Conservation (phyloP, 37 sponge, comb jelly and placozoan genomes). For the Halichondria panicea region DNA sequence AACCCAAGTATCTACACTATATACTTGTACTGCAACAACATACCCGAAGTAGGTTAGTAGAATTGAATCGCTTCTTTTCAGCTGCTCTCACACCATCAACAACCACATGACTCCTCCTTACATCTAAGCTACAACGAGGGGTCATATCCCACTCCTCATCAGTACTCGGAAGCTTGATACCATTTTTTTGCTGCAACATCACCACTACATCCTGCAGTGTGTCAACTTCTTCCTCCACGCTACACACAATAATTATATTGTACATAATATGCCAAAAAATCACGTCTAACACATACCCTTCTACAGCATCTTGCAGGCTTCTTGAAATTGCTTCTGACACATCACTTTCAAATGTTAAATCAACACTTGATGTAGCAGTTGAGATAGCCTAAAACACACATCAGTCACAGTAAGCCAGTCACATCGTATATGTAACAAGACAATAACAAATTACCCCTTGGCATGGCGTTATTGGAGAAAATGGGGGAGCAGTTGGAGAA, state of each 20-base stretch:
- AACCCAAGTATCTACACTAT: neutral
- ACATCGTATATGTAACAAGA: too few species aligned
- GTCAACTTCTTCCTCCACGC: too few species aligned
- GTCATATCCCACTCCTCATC: neutral
- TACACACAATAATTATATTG: neutral
- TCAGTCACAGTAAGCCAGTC: neutral
- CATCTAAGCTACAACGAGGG: neutral
- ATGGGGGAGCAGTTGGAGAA: neutral
- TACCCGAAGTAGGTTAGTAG: neutral
- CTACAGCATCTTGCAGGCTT: neutral
- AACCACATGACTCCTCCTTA: neutral
- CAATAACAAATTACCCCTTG: neutral
- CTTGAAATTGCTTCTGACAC: neutral
- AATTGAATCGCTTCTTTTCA: neutral
- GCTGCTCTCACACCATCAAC: neutral
- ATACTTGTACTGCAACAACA: neutral
- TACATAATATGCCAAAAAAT: neutral
- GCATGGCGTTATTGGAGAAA: constrained; percentile 1
- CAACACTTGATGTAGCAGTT: neutral
- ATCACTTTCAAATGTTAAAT: neutral
- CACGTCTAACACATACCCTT: neutral
- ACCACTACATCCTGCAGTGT: too few species aligned
- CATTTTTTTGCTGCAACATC: neutral
- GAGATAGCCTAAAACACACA: neutral
- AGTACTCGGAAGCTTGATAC: neutral